A percentile compares a stretch with the other conserved stretches of the same genome.
These are phyloP conservation scores for Diarsia brunnea DNA, from an alignment of 2,888 invertebrate species.

Conservation along the genomic window DNA sequence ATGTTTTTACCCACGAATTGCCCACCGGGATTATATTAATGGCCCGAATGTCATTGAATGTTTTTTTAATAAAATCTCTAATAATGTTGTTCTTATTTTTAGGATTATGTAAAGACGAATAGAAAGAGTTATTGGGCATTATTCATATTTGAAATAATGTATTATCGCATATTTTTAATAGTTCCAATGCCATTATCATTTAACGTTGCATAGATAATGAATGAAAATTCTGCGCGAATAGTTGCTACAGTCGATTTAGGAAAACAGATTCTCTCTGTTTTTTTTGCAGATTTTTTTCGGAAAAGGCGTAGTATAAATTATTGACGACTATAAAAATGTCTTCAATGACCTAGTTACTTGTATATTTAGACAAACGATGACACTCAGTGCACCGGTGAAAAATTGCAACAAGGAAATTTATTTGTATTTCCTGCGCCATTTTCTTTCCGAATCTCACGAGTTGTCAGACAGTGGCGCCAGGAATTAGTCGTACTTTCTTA, in stretches of 20 bases:
- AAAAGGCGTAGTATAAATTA: slow-evolving; percentile 41
- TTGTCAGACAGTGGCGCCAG: not conserved
- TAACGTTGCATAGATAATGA: slow-evolving; percentile 14
- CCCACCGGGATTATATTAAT: slow-evolving; percentile 49
- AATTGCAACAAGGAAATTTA: slow-evolving; percentile 34
- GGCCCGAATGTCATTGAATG: slow-evolving; percentile 39
- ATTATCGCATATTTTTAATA: slow-evolving; percentile 16
- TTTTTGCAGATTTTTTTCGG: slow-evolving; percentile 1
- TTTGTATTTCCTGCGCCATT: slow-evolving; percentile 17
- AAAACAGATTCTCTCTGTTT: not conserved
- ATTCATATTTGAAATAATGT: slow-evolving; percentile 44
- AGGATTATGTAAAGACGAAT: slow-evolving; percentile 24
- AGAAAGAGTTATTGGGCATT: slow-evolving; percentile 28
- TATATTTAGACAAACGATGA: slow-evolving; percentile 40
- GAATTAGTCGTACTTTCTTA: not conserved
- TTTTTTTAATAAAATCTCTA: slow-evolving; percentile 2
- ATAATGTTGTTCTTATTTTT: slow-evolving; percentile 33
- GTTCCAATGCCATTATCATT: slow-evolving; percentile 17
- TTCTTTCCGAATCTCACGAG: slow-evolving; percentile 3
- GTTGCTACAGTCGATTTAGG: slow-evolving; percentile 27
- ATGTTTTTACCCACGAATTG: slow-evolving; percentile 14
- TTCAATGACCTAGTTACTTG: slow-evolving; percentile 46
- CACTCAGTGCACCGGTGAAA: slow-evolving; percentile 46
- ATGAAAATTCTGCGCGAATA: slow-evolving; percentile 21
- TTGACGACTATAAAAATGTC: slow-evolving; percentile 47